Base-by-base conservation (phyloP, 1,140 invertebrate genomes). In the Diuraphis noxia region DNA sequence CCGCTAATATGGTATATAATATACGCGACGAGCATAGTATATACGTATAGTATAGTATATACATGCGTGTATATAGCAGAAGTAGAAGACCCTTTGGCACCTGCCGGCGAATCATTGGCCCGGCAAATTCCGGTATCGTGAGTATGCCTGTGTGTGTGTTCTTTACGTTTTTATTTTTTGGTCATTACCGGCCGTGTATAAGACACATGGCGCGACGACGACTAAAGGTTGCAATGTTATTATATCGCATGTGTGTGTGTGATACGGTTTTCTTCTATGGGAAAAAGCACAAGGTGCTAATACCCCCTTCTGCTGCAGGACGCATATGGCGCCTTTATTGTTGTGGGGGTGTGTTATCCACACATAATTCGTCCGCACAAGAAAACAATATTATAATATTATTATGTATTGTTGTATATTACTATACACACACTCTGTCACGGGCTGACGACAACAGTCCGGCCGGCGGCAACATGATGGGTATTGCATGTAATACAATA, bases 261-360 rank as follows among this genome's bases (percentile, higher is more conserved):
- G 63, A 49, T 41, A 79, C 38, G 41, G 63, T 77, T 49, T 43
- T 79, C 63, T 90, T 79, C 63, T 23, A 36, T 90, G 88, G 88
- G 88, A 90, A 90, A 86, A 90, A 49, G 88, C 88, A 79, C 63
- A 90, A 90, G 88, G 88, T 90, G 88, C 41, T 79, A 38, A 38
- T 63, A 56, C 25, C 72, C 41, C 72, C 41, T 89, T 91, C 40
- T 79, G n/a, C n/a, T n/a, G 36, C 38, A 10, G 36, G 89, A 91
- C 89, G 43, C 43, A 91, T 49, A 91, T 91, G 89, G 41, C 41
- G 86, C 52, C 52, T 36, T 49, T 52, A 63, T 88, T 40, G 19
- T 30, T 30, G 86, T 38, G 49, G 49, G 38, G 46, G 85, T 34
- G 36, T 25, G 86, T 40, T 34, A 52, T 52, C 34, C 30, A 34